Percentiles rank a stretch among this genome's conserved stretches.
phyloP scores from a whole-genome alignment of 1,140 invertebrate species.

The Achroia grisella region DNA sequence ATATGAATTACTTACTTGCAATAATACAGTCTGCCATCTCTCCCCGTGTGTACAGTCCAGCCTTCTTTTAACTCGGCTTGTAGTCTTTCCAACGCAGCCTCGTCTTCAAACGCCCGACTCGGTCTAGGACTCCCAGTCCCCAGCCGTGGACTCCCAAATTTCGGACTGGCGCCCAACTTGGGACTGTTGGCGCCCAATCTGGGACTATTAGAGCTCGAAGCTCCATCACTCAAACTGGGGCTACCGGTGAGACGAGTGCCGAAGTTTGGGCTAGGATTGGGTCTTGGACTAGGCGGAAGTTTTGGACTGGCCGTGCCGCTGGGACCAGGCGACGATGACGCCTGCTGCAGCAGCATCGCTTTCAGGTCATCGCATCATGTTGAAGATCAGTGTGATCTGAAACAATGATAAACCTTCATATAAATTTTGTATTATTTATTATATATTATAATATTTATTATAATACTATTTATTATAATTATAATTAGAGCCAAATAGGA shows the following conservation, averaged over 20 bases:
- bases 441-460: too few relatives aligned
- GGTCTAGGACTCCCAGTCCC: slow-evolving; percentile 38
- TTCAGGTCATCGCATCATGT: slow-evolving; percentile 57
- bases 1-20: slow-evolving; percentile 91
- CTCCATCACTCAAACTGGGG: slow-evolving; percentile 43
- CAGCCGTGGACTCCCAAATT: slow-evolving; percentile 45
- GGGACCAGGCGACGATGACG: slow-evolving; percentile 55
- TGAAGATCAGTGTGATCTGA: slow-evolving; percentile 35
- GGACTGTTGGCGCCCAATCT: slow-evolving; percentile 41
- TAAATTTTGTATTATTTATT: too few relatives aligned
- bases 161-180: slow-evolving; percentile 45
- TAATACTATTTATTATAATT: too few relatives aligned
- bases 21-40: slow-evolving; percentile 84
- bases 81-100: slow-evolving; percentile 67
- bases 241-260: slow-evolving; percentile 37
- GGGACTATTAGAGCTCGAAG: slow-evolving; percentile 41
- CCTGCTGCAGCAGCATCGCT: slow-evolving; percentile 68
- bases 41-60: slow-evolving; percentile 82
- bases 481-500: too few relatives aligned
- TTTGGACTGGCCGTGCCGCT: slow-evolving; percentile 64
- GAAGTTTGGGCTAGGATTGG: slow-evolving; percentile 44
- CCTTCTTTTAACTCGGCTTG: slow-evolving; percentile 75
- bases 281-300: slow-evolving; percentile 32
- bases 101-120: slow-evolving; percentile 41
- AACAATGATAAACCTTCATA: slow-evolving; percentile 11